Percentiles rank a stretch among this genome's conserved stretches.
Conservation (phyloP, 1,140 invertebrate genomes). For the Meloidogyne floridensis region DNA sequence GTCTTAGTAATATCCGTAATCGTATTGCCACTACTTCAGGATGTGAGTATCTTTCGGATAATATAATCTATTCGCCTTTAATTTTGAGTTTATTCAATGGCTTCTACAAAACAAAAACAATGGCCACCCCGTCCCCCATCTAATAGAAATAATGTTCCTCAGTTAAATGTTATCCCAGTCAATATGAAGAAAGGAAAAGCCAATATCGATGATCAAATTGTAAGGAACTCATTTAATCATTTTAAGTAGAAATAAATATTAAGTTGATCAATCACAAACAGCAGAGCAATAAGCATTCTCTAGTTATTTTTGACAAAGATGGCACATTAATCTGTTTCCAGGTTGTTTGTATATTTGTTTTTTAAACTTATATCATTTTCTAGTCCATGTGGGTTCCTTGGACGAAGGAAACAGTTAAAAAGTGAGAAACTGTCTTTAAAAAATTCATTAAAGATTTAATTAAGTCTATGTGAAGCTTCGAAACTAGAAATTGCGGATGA, state of each 20-base stretch:
- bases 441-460: conserved; percentile 25
- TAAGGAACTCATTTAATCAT: neutral
- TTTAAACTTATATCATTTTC: too few species aligned
- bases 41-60: neutral
- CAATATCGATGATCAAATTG: neutral
- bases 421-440: conserved; percentile 46
- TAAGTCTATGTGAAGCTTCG: conserved; percentile 48
- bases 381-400: conserved; percentile 69
- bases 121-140: neutral
- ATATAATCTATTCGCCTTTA: neutral
- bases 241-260: neutral
- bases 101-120: neutral
- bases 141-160: neutral
- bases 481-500: conserved; percentile 57
- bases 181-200: neutral
- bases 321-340: conserved; percentile 70
- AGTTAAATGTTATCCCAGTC: neutral
- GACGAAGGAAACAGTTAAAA: conserved; percentile 64
- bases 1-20: neutral
- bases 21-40: neutral
- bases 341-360: too few species aligned
- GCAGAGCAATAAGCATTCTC: conserved; percentile 3
- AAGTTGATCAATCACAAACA: neutral
- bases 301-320: conserved; percentile 71
- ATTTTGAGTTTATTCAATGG: neutral